Base-by-base conservation (phyloP, 2,888 invertebrate genomes). In the Melanostoma mellinum region DNA sequence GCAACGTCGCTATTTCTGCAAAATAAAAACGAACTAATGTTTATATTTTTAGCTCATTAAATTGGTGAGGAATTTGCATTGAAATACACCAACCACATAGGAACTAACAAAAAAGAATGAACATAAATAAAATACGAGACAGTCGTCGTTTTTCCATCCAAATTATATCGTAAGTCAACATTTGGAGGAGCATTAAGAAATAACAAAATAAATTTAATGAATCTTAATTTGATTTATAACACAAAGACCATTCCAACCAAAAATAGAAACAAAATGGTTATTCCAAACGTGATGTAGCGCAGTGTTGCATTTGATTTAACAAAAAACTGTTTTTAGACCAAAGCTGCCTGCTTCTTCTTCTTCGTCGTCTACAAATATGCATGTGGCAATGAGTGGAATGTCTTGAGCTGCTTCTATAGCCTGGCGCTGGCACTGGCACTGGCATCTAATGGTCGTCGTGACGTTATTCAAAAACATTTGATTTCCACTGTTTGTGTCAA, bases 21-120 rank as follows among this genome's bases (percentile, higher is more conserved):
- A 20, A 20, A 76, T 36, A 71, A 75, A 65, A 81, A 68, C 65
- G 20, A 20, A 20, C 71, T 71, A 65, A 68, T 72, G 72, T 72
- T 55, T 76, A 68, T 81, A 81, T 81, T 81, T 81, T 81, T 81
- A 81, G 81, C 67, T 76, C 81, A 81, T 81, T 81, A 81, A 76
- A 73, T 81, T 81, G 76, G 76, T 81, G 67, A 61, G 68, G 81
- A 81, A 76, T 81, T 81, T 68, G 76, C 81, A 76, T 60, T 60
- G 10, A 44, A 67, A 20, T 20, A 20, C 20, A 20, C 0, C 20
- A 20, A 20, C 20, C 0, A 20, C 20, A 20, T 1, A 20, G 20
- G 20, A 20, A 20, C 20, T 20, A 20, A 20, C 46, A 67, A 67
- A 56, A 69, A 56, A 50, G 38, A 36, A 48, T 9, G 9, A 48